phyloP scores from a whole-genome alignment of 2,797 vertebrate species.

The Pachyuromys duprasi region DNA sequence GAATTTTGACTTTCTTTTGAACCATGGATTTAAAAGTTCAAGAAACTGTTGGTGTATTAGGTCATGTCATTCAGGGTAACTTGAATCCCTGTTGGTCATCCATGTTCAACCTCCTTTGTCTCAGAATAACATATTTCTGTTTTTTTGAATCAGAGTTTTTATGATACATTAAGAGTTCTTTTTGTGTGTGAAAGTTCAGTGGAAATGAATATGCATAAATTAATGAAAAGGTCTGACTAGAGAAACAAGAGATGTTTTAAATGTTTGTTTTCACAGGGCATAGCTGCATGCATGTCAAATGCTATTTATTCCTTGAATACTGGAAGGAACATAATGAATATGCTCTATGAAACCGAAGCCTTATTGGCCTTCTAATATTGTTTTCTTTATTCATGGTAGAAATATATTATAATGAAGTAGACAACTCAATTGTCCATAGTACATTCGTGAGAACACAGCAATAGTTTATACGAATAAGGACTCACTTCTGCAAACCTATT shows the following conservation, averaged over 20 bases:
- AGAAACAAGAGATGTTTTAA: neutral
- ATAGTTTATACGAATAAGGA: neutral
- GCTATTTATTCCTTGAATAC: neutral
- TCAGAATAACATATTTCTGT: neutral
- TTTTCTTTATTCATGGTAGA: conserved; percentile 15
- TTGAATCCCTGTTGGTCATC: neutral
- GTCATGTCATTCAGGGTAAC: neutral
- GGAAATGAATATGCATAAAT: neutral
- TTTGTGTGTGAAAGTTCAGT: conserved; percentile 19
- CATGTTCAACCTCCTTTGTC: neutral
- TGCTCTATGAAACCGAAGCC: neutral
- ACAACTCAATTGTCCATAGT: conserved; percentile 36
- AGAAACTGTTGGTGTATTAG: neutral
- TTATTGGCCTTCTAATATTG: conserved; percentile 44
- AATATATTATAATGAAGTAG: conserved; percentile 12
- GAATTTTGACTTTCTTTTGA: neutral
- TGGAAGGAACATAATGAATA: conserved; percentile 15
- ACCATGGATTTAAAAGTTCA: neutral
- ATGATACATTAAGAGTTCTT: neutral
- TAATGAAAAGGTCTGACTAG: neutral
- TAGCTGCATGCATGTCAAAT: conserved; percentile 18
- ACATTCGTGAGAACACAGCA: neutral
- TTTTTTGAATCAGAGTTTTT: neutral
- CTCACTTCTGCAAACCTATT: conserved; percentile 20
- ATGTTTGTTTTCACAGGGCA: neutral